phyloP scores from a whole-genome alignment of 1,140 invertebrate species.

The Saccostrea cuccullata region DNA sequence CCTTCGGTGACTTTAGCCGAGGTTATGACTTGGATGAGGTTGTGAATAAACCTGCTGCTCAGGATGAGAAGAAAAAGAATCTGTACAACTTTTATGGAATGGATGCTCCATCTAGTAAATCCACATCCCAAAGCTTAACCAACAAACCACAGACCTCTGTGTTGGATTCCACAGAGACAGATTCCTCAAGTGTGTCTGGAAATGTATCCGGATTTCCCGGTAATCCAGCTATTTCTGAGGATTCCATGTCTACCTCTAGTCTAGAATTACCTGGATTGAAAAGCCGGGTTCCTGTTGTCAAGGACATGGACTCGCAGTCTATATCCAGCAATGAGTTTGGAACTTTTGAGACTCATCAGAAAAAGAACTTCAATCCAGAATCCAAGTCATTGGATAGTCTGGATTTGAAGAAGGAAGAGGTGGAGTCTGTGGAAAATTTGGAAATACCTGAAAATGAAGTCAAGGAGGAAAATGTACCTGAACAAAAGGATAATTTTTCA shows the following conservation, averaged over 20 bases:
- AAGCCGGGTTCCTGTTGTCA: slow-evolving; percentile 53
- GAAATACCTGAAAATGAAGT: slow-evolving; percentile 28
- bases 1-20: slow-evolving; percentile 82
- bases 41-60: slow-evolving; percentile 2
- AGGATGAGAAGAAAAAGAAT: slow-evolving; percentile 43
- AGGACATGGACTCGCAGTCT: slow-evolving; percentile 74
- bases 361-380: slow-evolving; percentile 53
- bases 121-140: no score
- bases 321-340: slow-evolving; percentile 79
- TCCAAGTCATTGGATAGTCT: slow-evolving; percentile 66
- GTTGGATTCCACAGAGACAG: slow-evolving; percentile 10
- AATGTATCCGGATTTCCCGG: slow-evolving; percentile 7
- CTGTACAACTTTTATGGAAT: slow-evolving; percentile 50
- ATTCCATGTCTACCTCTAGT: slow-evolving; percentile 74
- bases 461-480: not conserved
- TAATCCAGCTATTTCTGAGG: slow-evolving; percentile 56
- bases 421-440: slow-evolving; percentile 14
- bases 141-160: not conserved
- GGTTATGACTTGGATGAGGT: slow-evolving; percentile 61
- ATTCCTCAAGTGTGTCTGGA: slow-evolving; percentile 39
- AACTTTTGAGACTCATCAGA: slow-evolving; percentile 65
- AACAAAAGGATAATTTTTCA: not conserved
- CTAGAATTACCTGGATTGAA: slow-evolving; percentile 69
- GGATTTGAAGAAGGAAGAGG: slow-evolving; percentile 40
- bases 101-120: slow-evolving; percentile 22